Conservation (phyloP, 1,140 invertebrate species). For the Dendrolimus punctatus region DNA sequence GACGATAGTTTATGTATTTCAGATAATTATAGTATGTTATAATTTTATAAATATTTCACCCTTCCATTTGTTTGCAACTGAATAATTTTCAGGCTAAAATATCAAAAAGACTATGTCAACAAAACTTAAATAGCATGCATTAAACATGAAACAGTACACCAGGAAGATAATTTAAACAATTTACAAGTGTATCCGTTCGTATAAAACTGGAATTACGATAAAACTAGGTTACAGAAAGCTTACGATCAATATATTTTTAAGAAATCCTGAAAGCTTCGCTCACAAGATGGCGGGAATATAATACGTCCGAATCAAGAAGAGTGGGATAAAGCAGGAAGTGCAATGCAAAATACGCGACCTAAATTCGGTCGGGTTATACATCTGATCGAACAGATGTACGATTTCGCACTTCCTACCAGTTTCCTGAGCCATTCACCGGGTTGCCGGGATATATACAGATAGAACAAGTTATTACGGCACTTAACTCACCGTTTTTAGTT, state of each 20-base stretch:
- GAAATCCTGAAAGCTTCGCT: conserved; percentile 59
- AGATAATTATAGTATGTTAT: too few relatives aligned
- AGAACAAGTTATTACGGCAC: conserved; percentile 19
- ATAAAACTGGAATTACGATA: conserved; percentile 24
- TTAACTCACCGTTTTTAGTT: conserved; percentile 51
- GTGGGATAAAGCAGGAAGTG: conserved; percentile 34
- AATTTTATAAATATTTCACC: too few relatives aligned
- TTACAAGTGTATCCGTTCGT: conserved; percentile 12
- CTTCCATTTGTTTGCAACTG: too few relatives aligned
- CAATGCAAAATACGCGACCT: conserved; percentile 38
- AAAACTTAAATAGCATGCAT: conserved; percentile 22
- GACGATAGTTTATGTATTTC: too few relatives aligned
- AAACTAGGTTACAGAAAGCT: conserved; percentile 48
- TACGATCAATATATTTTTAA: conserved; percentile 64
- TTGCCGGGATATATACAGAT: conserved; percentile 23
- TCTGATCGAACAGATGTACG: conserved; percentile 63
- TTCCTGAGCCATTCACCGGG: conserved; percentile 31
- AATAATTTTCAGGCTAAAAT: conserved; percentile 14
- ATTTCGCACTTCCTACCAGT: conserved; percentile 48
- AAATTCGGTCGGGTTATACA: conserved; percentile 59
- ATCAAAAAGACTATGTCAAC: conserved; percentile 41
- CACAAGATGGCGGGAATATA: conserved; percentile 66
- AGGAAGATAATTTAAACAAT: conserved; percentile 6
- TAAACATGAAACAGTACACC: conserved; percentile 5
- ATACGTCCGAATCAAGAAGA: conserved; percentile 34